Evolutionary conservation across 2,797 vertebrate species (phyloP), one percentile per base, ranked within the genome.

Genomic region (Notoglanidium macrostoma): DNA sequence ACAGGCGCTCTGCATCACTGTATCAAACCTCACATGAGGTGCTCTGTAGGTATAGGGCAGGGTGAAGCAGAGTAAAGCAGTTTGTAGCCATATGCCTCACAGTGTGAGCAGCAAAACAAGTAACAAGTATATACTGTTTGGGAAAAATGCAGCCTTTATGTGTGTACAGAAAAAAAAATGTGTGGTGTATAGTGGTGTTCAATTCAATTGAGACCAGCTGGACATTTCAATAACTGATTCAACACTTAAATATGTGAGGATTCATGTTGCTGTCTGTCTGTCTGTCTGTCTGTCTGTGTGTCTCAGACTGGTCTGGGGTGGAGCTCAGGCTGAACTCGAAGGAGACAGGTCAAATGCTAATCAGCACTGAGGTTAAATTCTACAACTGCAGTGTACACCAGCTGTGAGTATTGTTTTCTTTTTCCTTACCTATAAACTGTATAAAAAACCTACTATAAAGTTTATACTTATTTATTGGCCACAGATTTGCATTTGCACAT

Each of bases 361-460:
- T 98, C 94, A 99, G 97, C 96, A 99, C 98, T 0, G 97, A 99
- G 93, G 97, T 99, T 94, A 98, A 97, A 93, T 99, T 99, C 94
- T 99, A 98, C 97, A 99, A 99, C 96, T 99, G 98, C 96, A 99
- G 98, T 0, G 97, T 98, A 86, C 98, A 99, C 94, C 98, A 98
- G 86, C 95, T 98, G 98, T 99, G 95, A 99, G 98, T 95, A 89
- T 90, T 79, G 5, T 26, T 61, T 29, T 29, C 40, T 26, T 84
- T 6, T 15, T 29, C 0, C 5, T 49, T 1, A 79, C 44, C 14
- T 61, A 14, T 29, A 40, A 3, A 15, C 54, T 40, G 40, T 63
- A 55, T 14, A 21, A 19, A 19, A 32, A 44, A 67, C 1, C 2
- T 6, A 1, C 26, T 29, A 19, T 49, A 29, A 49, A 29, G 11